A percentile compares a stretch with the other conserved stretches of the same genome.
phyloP scores from a whole-genome alignment of 2,888 invertebrate genomes.

The Cremastinae sp. region DNA sequence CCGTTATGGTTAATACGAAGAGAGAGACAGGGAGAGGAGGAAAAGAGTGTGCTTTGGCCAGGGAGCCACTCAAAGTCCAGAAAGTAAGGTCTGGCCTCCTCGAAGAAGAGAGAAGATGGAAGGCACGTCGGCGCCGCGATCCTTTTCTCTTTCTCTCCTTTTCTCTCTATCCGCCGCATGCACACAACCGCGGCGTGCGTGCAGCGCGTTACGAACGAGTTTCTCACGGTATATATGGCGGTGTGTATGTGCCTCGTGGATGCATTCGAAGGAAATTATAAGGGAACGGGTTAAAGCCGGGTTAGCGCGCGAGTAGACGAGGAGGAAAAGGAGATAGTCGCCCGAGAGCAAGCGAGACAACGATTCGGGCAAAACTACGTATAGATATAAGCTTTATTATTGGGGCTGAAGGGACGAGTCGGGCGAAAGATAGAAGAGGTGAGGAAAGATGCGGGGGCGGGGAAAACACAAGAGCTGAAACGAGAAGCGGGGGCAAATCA shows the following conservation, averaged over 20 bases:
- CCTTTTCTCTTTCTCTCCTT: conserved; percentile 19
- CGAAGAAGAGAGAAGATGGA: conserved; percentile 47
- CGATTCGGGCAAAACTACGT: conserved; percentile 7
- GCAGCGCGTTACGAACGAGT: conserved; percentile 76
- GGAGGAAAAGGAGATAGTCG: conserved; percentile 47
- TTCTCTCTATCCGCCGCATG: conserved; percentile 19
- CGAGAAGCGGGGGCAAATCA: conserved; percentile 70
- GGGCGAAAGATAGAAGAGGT: conserved; percentile 45
- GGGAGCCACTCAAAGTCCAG: conserved; percentile 43
- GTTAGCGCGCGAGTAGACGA: conserved; percentile 64
- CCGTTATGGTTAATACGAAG: conserved; percentile 41
- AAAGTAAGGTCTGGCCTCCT: conserved; percentile 45
- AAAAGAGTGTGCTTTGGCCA: conserved; percentile 20
- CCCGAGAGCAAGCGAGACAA: conserved; percentile 31
- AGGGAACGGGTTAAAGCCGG: conserved; percentile 76
- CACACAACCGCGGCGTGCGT: conserved; percentile 65
- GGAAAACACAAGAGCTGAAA: conserved; percentile 37
- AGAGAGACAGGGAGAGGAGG: conserved; percentile 53
- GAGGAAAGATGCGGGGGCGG: conserved; percentile 54
- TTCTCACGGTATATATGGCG: conserved; percentile 75
- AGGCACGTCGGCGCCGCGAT: conserved; percentile 55
- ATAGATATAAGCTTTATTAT: conserved; percentile 1
- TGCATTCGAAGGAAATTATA: conserved; percentile 78
- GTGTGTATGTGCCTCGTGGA: conserved; percentile 55
- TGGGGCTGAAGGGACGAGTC: conserved; percentile 11